Percentiles rank a stretch among this genome's conserved stretches.
Evolutionary conservation across 1,140 invertebrate species (phyloP).

Genomic region (Carcinoscorpius rotundicauda): DNA sequence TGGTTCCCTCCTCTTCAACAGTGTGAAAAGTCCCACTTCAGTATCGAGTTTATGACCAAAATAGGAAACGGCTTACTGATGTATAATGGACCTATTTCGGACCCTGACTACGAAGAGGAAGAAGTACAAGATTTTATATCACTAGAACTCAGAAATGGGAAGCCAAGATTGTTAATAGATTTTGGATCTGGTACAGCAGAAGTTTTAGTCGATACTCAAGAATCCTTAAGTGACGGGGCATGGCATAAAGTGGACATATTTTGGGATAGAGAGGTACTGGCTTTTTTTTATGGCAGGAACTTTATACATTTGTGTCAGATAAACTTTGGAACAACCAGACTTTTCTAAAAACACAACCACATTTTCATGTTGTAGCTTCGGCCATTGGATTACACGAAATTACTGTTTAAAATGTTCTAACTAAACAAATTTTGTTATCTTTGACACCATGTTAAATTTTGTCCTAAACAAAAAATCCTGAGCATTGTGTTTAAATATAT

Average conservation of each 20-base stretch:
- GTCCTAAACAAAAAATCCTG: too few species aligned
- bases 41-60: constrained; percentile 85
- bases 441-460: too few species aligned
- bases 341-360: too few species aligned
- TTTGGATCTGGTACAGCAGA: constrained; percentile 90
- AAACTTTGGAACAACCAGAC: too few species aligned
- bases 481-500: too few species aligned
- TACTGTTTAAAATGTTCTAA: too few species aligned
- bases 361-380: too few species aligned
- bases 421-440: too few species aligned
- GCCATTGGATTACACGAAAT: too few species aligned
- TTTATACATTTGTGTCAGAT: too few species aligned
- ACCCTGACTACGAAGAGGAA: constrained; percentile 67
- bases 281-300: too few species aligned
- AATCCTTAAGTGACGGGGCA: constrained; percentile 77
- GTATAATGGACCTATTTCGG: constrained; percentile 92
- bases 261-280: constrained; percentile 63
- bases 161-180: constrained; percentile 78
- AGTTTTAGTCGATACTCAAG: constrained; percentile 72
- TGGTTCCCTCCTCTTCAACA: constrained; percentile 92
- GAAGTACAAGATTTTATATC: constrained; percentile 69
- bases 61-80: constrained; percentile 79
- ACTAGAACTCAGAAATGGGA: constrained; percentile 77
- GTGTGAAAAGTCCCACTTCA: constrained; percentile 88
- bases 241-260: constrained; percentile 94